Conservation (phyloP, 2,888 invertebrate species). For the Coecobrya sp. region DNA sequence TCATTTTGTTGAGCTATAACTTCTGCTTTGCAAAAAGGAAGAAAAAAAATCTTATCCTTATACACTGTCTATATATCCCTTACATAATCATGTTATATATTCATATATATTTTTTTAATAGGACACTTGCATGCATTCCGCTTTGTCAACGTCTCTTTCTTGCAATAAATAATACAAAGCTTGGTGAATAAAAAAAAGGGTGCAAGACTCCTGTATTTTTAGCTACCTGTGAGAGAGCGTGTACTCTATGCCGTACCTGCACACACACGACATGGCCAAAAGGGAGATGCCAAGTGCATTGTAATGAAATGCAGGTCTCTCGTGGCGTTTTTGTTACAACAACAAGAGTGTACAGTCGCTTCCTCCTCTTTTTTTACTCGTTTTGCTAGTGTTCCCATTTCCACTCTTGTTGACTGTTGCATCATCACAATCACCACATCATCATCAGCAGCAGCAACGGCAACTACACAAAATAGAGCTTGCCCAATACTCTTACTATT, state of each 20-base stretch:
- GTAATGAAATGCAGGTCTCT: conserved; percentile 59
- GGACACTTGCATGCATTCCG: conserved; percentile 31
- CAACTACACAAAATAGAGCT: conserved; percentile 1
- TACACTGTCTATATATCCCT: neutral
- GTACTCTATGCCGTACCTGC: conserved; percentile 2
- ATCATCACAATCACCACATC: conserved; percentile 57
- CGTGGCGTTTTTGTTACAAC: conserved; percentile 24
- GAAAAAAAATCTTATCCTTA: conserved; percentile 19
- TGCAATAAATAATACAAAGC: neutral
- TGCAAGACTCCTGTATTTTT: conserved; percentile 12
- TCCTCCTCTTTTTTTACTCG: conserved; percentile 51
- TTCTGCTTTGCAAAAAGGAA: neutral
- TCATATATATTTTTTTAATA: neutral
- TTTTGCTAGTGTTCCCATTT: conserved; percentile 77
- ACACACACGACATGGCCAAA: conserved; percentile 31
- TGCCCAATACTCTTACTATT: conserved; percentile 28
- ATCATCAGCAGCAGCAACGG: conserved; percentile 4
- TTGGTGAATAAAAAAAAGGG: neutral
- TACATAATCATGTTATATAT: neutral
- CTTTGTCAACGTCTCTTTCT: conserved; percentile 40
- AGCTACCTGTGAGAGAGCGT: neutral
- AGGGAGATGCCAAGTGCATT: conserved; percentile 71
- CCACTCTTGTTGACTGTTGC: conserved; percentile 71
- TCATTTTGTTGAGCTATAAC: neutral
- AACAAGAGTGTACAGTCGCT: conserved; percentile 13